phyloP scores from a whole-genome alignment of 1,140 invertebrate genomes.

The Chelonus insularis region DNA sequence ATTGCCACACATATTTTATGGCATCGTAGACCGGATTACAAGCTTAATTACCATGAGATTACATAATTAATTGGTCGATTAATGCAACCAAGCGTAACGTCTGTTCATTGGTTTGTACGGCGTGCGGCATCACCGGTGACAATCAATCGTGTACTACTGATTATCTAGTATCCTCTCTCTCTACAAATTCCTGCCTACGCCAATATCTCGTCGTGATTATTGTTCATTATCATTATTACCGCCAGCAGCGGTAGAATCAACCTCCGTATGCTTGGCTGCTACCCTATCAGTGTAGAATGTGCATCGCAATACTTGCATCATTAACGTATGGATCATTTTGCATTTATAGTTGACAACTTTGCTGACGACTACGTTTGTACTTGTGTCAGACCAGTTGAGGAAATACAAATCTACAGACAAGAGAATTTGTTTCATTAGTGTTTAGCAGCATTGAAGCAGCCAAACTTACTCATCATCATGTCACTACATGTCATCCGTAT shows the following conservation, averaged over 20 bases:
- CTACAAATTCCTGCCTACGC: slow-evolving; percentile 7
- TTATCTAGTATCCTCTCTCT: slow-evolving; percentile 11
- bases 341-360: slow-evolving; percentile 26
- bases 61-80: slow-evolving; percentile 48
- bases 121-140: slow-evolving; percentile 2
- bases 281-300: not conserved
- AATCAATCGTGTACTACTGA: slow-evolving; percentile 15
- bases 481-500: slow-evolving; percentile 11
- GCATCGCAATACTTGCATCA: too few species aligned
- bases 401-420: not conserved
- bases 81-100: slow-evolving; percentile 47
- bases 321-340: slow-evolving; percentile 32
- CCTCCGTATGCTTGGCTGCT: not conserved
- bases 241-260: not conserved
- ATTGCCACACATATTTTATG: slow-evolving; percentile 43
- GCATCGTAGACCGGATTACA: slow-evolving; percentile 39
- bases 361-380: slow-evolving; percentile 11
- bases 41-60: slow-evolving; percentile 46
- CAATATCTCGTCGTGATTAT: slow-evolving; percentile 13
- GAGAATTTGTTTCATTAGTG: slow-evolving; percentile 4
- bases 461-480: not conserved
- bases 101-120: slow-evolving; percentile 34
- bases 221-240: slow-evolving; percentile 16
- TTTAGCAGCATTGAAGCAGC: slow-evolving; percentile 5
- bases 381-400: not conserved